Conservation (phyloP, 2,888 invertebrate genomes). For the Euspilapteryx auroguttella region DNA sequence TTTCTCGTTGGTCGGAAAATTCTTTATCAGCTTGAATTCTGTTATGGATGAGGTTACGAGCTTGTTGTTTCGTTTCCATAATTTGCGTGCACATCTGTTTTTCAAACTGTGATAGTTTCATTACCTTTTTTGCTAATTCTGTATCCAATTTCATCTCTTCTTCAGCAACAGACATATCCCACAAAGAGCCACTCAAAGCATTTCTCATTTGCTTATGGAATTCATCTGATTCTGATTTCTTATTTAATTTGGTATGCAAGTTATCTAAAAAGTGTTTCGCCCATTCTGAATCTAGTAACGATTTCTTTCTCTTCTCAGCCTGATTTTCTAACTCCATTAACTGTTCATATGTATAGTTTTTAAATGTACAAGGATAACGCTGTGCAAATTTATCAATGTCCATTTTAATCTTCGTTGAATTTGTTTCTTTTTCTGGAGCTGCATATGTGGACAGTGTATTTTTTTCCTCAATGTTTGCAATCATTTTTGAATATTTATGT, state of each 20-base stretch:
- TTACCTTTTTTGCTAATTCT: slow-evolving; percentile 53
- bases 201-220: slow-evolving; percentile 53
- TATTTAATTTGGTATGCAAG: slow-evolving; percentile 39
- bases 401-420: slow-evolving; percentile 17
- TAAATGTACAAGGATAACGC: slow-evolving; percentile 29
- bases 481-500: slow-evolving; percentile 37
- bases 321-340: slow-evolving; percentile 28
- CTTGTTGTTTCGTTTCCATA: slow-evolving; percentile 63
- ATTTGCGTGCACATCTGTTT: slow-evolving; percentile 67
- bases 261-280: slow-evolving; percentile 47
- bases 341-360: slow-evolving; percentile 40
- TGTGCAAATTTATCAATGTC: slow-evolving; percentile 34
- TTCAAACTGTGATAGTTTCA: slow-evolving; percentile 66
- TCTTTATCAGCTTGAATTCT: slow-evolving; percentile 50
- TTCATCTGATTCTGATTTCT: slow-evolving; percentile 34
- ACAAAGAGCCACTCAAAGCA: slow-evolving; percentile 44
- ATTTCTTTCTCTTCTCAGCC: slow-evolving; percentile 20
- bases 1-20: slow-evolving; percentile 46
- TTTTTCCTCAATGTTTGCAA: slow-evolving; percentile 26
- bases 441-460: slow-evolving; percentile 15
- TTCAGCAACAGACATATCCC: slow-evolving; percentile 52
- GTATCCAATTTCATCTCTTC: slow-evolving; percentile 54
- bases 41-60: slow-evolving; percentile 55
- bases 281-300: slow-evolving; percentile 32
- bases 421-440: slow-evolving; percentile 11